Base-by-base conservation (phyloP, 2,113 vertebrate species). In the Equus quagga region DNA sequence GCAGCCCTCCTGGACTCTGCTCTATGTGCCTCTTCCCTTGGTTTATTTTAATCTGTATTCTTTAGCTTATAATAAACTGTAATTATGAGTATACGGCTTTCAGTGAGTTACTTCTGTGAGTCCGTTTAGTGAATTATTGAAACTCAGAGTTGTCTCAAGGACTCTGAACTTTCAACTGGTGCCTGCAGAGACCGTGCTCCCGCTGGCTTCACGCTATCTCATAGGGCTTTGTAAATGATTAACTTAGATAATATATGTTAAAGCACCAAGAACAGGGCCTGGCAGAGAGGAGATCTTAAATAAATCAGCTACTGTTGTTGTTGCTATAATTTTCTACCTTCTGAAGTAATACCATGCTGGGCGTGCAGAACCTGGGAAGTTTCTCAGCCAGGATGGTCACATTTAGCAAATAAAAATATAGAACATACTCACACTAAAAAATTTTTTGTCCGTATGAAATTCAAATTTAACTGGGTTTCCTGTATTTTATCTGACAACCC, bases 341-440 rank as follows among this genome's bases (percentile, higher is more conserved):
- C 83, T 95, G 49, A 70, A 69, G 5, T 75, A 36, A 89, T 41
- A 23, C 41, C 64, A 51, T 21, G 15, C 19, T 65, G 72, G 17
- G 14, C 84, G 8, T 54, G 4, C 15, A 72, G 7, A 28, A 51
- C 10, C 18, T 6, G 13, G 73, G 58, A 93, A 80, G 31, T 93
- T 28, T 67, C 36, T 94, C 44, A 67, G 54, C 11, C 21, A 49
- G 5, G 6, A 23, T 28, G 78, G 49, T 15, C 8, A 92, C 83
- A 51, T 17, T 36, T 44, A 92, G 23, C 31, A 87, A 94, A 88
- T 51, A 81, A 72, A 88, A 97, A 64, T 54, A n/a, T 6, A 9
- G 4, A 73, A 36, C 21, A 79, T 19, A 64, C 17, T 73, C 72
- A 70, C 8, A 84, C 21, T 90, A 31, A 58, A 91, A 72, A 91